Base-by-base conservation (phyloP, 1,140 invertebrate genomes). In the Leptonema lineaticorne region DNA sequence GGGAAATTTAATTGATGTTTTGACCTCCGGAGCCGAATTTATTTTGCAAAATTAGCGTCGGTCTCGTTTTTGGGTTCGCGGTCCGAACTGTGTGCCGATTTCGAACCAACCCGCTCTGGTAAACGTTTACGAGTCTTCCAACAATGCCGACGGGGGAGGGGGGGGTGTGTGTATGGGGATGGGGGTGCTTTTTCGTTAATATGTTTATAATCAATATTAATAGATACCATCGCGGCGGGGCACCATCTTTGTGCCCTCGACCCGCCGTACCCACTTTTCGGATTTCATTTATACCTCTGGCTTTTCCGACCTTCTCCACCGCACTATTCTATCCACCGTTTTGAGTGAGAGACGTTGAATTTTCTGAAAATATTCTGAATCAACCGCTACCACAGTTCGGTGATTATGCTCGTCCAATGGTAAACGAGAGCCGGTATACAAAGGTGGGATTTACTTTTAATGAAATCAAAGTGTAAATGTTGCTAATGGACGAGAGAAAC, bases 201-300 rank as follows among this genome's bases (percentile, higher is more conserved):
- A 68, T 56, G 46, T 68, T 68, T 68, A 60, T 68, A 68, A 68
- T 68, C 67, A 68, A 68, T 68, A 68, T 68, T 68, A 68, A 68
- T 68, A 62, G 67, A 68, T 50, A 63, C 57, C 33, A 33, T 62
- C 27, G 18, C 26, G n/a, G 41, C 11, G 45, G 22, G 41, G 41
- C n/a, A 28, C 18, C 65, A 29, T 22, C 57, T 66, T 57, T 33
- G 63, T 37, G 30, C 11, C n/a, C n/a, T n/a, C n/a, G n/a, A n/a
- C n/a, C n/a, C n/a, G n/a, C n/a, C n/a, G n/a, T n/a, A n/a, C n/a
- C n/a, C n/a, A n/a, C n/a, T n/a, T n/a, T n/a, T n/a, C n/a, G 50
- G 29, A 64, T 64, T 64, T 48, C 28, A 53, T 64, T 50, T 41
- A 41, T 9, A 11, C 3, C 48, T 20, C 4, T 2, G 2, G 24